Conservation (phyloP, 2,113 vertebrate genomes). For the Oncorhynchus tshawytscha region DNA sequence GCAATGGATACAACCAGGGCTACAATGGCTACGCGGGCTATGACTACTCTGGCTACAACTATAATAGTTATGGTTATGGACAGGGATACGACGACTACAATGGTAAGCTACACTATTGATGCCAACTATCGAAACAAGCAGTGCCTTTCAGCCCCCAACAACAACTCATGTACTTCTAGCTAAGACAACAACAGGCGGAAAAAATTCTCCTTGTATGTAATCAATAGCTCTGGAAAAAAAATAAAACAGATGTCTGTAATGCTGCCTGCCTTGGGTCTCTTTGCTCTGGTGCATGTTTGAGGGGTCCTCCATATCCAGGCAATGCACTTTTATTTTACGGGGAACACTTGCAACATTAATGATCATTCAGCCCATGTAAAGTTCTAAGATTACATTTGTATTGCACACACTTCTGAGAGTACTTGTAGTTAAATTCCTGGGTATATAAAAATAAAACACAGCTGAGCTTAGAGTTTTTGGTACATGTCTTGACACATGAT, state of each 20-base stretch:
- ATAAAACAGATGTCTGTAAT: constrained; percentile 15
- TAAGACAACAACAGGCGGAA: neutral
- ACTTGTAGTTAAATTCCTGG: neutral
- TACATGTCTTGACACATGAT: neutral
- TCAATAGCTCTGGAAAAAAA: constrained; percentile 8
- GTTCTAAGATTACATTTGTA: neutral
- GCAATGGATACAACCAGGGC: constrained; percentile 82
- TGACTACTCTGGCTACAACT: constrained; percentile 89
- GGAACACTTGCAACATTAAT: neutral
- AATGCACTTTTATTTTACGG: constrained; percentile 1
- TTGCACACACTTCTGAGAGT: neutral
- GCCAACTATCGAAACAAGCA: constrained; percentile 5
- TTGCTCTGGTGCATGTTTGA: constrained; percentile 9
- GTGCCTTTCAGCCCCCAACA: neutral
- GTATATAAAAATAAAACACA: neutral
- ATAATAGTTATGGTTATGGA: constrained; percentile 85
- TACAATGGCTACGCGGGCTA: constrained; percentile 88
- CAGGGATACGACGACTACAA: constrained; percentile 88
- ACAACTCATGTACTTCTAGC: neutral
- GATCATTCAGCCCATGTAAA: neutral
- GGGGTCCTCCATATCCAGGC: constrained; percentile 1
- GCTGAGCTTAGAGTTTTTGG: neutral
- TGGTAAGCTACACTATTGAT: constrained; percentile 68
- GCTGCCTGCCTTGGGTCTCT: constrained; percentile 10
- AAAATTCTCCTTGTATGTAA: constrained; percentile 5